phyloP scores from a whole-genome alignment of 2,888 invertebrate species.

The Bugula neritina region DNA sequence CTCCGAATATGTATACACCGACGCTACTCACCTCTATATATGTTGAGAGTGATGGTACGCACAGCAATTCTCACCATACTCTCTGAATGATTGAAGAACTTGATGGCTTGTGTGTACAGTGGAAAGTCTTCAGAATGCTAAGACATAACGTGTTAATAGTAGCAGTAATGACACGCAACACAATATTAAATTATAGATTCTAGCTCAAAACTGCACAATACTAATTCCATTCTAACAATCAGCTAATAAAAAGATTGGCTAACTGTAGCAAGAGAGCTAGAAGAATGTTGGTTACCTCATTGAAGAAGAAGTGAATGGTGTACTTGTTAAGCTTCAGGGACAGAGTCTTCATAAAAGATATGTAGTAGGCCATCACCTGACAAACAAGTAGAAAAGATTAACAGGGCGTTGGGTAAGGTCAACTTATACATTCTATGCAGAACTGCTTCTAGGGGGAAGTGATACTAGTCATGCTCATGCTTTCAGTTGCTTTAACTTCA shows the following conservation, averaged over 20 bases:
- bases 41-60: slow-evolving; percentile 90
- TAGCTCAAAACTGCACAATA: too few species aligned
- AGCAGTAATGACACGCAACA: too few species aligned
- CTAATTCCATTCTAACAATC: too few species aligned
- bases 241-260: too few species aligned
- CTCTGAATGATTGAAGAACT: slow-evolving; percentile 97
- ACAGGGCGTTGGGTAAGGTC: too few species aligned
- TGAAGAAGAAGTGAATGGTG: slow-evolving; percentile 99
- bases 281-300: slow-evolving; percentile 82
- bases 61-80: slow-evolving; percentile 99
- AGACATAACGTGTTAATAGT: too few species aligned
- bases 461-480: too few species aligned
- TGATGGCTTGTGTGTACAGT: slow-evolving; percentile 95
- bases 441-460: too few species aligned
- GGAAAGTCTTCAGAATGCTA: slow-evolving; percentile 89
- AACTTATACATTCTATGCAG: too few species aligned
- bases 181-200: neutral
- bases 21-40: slow-evolving; percentile 67
- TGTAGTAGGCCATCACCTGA: slow-evolving; percentile 93
- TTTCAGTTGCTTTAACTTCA: too few species aligned
- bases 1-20: too few species aligned
- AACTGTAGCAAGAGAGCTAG: too few species aligned
- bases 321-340: slow-evolving; percentile 94
- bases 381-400: slow-evolving; percentile 29
- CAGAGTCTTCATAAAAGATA: slow-evolving; percentile 95